These are phyloP conservation scores for Crotophaga sulcirostris DNA, from an alignment of 2,113 vertebrate species.

Conservation along the genomic window DNA sequence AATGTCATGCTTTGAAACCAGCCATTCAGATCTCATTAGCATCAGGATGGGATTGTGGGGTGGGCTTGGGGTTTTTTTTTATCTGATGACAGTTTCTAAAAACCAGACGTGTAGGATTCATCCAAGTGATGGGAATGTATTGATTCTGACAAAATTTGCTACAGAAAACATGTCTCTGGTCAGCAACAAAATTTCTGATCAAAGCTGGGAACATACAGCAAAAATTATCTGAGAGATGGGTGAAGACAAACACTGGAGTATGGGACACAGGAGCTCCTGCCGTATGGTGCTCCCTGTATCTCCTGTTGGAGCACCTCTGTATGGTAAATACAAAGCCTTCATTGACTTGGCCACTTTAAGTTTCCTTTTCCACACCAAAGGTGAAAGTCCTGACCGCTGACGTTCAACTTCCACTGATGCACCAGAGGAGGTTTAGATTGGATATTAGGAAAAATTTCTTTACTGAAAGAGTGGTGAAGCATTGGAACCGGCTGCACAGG, in stretches of 20 bases:
- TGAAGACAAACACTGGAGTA: not conserved
- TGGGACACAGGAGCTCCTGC: not conserved
- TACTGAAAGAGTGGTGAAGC: no score
- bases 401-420: not conserved
- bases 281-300: accelerated
- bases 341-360: not conserved
- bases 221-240: accelerated
- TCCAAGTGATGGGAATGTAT: not conserved
- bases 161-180: not conserved
- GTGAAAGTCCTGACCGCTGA: not conserved
- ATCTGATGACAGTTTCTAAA: not conserved
- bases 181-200: not conserved
- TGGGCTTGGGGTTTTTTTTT: not conserved
- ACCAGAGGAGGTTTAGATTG: no score
- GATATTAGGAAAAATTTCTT: no score
- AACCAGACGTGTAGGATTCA: not conserved
- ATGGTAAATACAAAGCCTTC: no score
- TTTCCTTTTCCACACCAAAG: not conserved
- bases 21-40: not conserved
- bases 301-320: not conserved
- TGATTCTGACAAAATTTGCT: not conserved
- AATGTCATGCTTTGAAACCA: not conserved
- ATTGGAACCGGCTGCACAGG: no score
- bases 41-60: not conserved
- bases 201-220: not conserved